Base-by-base conservation (phyloP, 2,797 vertebrate genomes). In the Acipenser transmontanus region DNA sequence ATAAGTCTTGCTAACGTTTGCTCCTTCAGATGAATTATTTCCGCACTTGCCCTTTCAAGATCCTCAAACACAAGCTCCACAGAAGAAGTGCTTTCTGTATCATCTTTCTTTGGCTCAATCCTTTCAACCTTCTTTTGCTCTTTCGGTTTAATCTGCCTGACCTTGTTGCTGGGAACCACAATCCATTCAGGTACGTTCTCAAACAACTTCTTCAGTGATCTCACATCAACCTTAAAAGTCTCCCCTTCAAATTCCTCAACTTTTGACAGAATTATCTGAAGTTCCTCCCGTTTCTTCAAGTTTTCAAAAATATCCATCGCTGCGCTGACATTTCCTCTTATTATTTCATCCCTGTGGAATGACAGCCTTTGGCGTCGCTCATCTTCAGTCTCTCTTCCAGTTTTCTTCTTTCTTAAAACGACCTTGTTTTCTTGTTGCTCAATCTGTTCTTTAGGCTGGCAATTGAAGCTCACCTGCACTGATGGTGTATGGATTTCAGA, bases 21-120 rank as follows among this genome's bases (percentile, higher is more conserved):
- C 71, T 98, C 93, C 79, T 97, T 98, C 69, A 99, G 83, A 73
- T 79, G 81, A 49, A 91, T 89, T 47, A 99, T 96, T 75, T 97
- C 95, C 48, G 87, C 84, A 72, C 95, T 96, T 13, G 95, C 95
- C 76, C 89, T 82, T 65, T 95, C 94, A 59, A 98, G 87, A 74
- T 98, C 94, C 70, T 91, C 96, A 50, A 94, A 98, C 63, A 89
- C 92, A 66, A 91, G 75, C 11, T 93, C 89, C 84, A 98, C 80
- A 0, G 93, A 92, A 1, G 88, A 82, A 50, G 84, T 76, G 0
- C 76, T 82, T 61, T 91, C 87, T 8, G 72, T 6, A 0, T 81
- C 83, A 2, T 85, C 82, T 67, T 68, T 87, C 4, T 20, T 48
- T 7, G 70, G 68, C 5, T 68, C 77, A 12, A 68, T 62, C 63